These are phyloP conservation scores for Onchidella celtica DNA, from an alignment of 2,888 invertebrate genomes.

Conservation along the genomic window DNA sequence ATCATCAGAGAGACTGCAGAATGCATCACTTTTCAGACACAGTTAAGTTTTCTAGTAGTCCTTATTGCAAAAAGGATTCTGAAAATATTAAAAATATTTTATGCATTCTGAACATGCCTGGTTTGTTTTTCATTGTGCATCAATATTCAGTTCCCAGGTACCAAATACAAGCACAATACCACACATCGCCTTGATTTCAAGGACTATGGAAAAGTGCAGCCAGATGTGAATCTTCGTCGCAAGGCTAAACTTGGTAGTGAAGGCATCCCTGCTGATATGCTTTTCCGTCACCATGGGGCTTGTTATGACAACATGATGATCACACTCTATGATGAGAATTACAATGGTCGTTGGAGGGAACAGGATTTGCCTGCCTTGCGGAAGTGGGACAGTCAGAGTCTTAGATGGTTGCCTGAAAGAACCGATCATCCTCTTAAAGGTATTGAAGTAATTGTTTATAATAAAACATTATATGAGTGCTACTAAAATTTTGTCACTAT, in stretches of 20 bases:
- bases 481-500: too few species aligned
- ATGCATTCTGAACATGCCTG: neutral
- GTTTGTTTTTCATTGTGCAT: neutral
- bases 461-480: too few species aligned
- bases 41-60: too few species aligned
- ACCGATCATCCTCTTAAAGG: slow-evolving; percentile 78
- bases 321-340: slow-evolving; percentile 79
- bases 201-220: slow-evolving; percentile 65
- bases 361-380: slow-evolving; percentile 68
- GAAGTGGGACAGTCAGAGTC: slow-evolving; percentile 74
- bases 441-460: too few species aligned
- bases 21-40: too few species aligned
- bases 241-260: slow-evolving; percentile 71
- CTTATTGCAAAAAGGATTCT: too few species aligned
- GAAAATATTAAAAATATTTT: too few species aligned
- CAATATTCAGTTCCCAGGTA: slow-evolving; percentile 70
- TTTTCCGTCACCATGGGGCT: slow-evolving; percentile 78
- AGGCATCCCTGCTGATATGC: slow-evolving; percentile 72
- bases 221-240: slow-evolving; percentile 74
- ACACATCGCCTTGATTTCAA: slow-evolving; percentile 76
- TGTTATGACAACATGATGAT: slow-evolving; percentile 76
- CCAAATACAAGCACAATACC: slow-evolving; percentile 70
- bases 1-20: too few species aligned
- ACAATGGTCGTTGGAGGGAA: slow-evolving; percentile 73
- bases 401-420: slow-evolving; percentile 78